Evolutionary conservation across 2,797 vertebrate species (phyloP).

Genomic region (Channallabes apus): DNA sequence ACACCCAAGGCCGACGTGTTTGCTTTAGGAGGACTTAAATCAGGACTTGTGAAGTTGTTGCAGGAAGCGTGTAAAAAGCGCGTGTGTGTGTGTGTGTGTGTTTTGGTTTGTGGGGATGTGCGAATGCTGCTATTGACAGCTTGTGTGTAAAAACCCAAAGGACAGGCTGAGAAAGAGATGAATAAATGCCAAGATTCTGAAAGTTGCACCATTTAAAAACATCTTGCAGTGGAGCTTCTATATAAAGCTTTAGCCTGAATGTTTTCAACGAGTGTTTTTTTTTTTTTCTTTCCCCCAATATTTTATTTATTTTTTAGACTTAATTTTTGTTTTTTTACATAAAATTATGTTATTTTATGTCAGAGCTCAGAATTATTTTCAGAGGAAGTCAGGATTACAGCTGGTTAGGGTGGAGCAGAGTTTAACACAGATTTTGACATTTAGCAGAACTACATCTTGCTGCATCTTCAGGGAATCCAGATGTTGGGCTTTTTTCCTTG

Average conservation of each 20-base stretch:
- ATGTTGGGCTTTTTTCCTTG: not conserved
- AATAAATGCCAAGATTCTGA: constrained; percentile 4
- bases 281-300: too few relatives aligned
- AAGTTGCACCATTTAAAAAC: not conserved
- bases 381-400: constrained; percentile 21
- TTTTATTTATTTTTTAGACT: constrained; percentile 17
- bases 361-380: not conserved
- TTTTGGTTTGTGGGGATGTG: not conserved
- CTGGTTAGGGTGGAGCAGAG: constrained; percentile 1
- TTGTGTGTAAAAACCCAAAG: constrained; percentile 19
- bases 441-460: constrained; percentile 3
- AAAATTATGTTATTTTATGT: not conserved
- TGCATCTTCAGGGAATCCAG: not conserved
- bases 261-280: not conserved
- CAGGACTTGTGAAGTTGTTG: constrained; percentile 14
- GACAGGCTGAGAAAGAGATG: constrained; percentile 3
- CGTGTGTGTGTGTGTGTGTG: not conserved
- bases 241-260: not conserved
- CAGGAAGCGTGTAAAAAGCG: not conserved
- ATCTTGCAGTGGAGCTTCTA: not conserved
- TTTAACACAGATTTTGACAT: constrained; percentile 16
- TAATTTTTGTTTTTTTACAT: not conserved
- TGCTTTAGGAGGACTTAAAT: constrained; percentile 8
- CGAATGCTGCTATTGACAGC: constrained; percentile 29
- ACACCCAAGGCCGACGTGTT: not conserved